Evolutionary conservation across 2,888 invertebrate species (phyloP).

Genomic region (Noctua janthina): DNA sequence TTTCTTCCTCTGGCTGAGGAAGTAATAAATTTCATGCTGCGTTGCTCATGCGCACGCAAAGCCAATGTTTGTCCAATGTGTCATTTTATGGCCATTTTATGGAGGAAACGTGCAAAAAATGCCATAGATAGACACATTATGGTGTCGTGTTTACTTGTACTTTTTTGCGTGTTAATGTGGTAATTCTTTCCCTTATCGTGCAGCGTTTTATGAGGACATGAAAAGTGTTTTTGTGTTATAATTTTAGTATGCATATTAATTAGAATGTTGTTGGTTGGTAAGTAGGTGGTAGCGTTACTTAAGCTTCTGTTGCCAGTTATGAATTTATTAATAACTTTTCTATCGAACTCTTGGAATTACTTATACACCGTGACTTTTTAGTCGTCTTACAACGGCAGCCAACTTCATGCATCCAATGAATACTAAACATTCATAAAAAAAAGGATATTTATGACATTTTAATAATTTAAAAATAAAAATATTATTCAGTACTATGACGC

Average conservation of each 20-base stretch:
- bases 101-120: slow-evolving; percentile 67
- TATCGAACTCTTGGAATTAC: background rate
- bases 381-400: too few species aligned
- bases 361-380: too few species aligned
- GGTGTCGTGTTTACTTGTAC: slow-evolving; percentile 48
- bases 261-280: slow-evolving; percentile 12
- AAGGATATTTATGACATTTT: too few species aligned
- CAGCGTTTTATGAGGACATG: slow-evolving; percentile 56
- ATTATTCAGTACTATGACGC: too few species aligned
- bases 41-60: slow-evolving; percentile 54
- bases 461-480: too few species aligned
- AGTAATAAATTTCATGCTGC: slow-evolving; percentile 66
- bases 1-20: slow-evolving; percentile 64
- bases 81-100: slow-evolving; percentile 66
- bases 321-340: background rate
- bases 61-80: slow-evolving; percentile 59
- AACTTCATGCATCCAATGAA: too few species aligned
- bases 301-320: background rate
- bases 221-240: slow-evolving; percentile 50
- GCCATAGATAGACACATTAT: slow-evolving; percentile 59
- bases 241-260: slow-evolving; percentile 49
- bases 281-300: slow-evolving; percentile 2
- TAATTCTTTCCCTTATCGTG: slow-evolving; percentile 58
- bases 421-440: too few species aligned
- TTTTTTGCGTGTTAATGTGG: slow-evolving; percentile 60